Base-by-base conservation (phyloP, 2,888 invertebrate species). In the Malthinus seriepunctatus region DNA sequence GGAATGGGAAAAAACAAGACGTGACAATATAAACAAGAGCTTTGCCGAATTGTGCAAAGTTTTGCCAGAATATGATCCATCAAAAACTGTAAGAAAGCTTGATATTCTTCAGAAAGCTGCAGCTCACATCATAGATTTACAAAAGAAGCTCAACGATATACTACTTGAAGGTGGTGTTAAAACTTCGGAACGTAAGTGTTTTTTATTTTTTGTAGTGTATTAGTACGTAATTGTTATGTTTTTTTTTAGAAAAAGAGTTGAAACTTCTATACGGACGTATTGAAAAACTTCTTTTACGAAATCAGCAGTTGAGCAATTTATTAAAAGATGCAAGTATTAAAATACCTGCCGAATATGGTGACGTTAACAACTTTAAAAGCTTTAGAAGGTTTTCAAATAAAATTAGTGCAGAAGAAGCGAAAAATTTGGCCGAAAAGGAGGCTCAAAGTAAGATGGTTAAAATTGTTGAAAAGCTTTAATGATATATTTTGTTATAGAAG, bases 1-100 rank as follows among this genome's bases (percentile, higher is more conserved):
- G 70, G 84, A 86, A 80, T 89, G 88, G 88, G 88, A 88, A 78
- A 83, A 86, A 70, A 84, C 86, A 70, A 81, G 88, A 71, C 80
- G 88, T 69, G 83, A 84, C 67, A 85, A 88, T 73, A 83, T 88
- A 71, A 88, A 87, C 69, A 74, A 78, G 9, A 79, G 79, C 39
- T 84, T 84, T 74, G 76, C 76, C 60, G 77, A 77, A 5, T 71
- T 84, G 51, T 76, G 78, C 49, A 81, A 81, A 68, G 74, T 82
- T 46, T 67, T 84, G 49, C 84, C 84, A 12, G 78, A 79, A 31
- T 79, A 80, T 69, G 80, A 82, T 66, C 78, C 79, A n/a, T 75
- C 79, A 6, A 63, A 72, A 6, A 73, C 66, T 8, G 68, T 78
- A 60, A 77, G 76, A 42, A 79, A 80, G 71, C 72, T 78, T 35